Base-by-base conservation (phyloP, 1,140 invertebrate species). In the Eumaeus atala region DNA sequence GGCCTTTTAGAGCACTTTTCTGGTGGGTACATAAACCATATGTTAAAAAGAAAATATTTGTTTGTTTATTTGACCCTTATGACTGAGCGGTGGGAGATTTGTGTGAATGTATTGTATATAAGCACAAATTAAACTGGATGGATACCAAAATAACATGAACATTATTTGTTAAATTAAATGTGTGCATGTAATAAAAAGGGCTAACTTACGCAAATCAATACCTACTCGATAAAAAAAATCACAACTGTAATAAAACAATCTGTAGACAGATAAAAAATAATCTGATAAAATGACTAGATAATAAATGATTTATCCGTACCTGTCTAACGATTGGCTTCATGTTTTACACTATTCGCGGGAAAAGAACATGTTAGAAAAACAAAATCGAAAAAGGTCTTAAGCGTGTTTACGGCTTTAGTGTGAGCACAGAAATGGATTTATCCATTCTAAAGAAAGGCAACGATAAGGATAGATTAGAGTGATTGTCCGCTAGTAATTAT, bases 401-500 rank as follows among this genome's bases (percentile, higher is more conserved):
- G 9, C 40, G 40, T 44, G 40, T 44, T 17, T 9, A 14, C 14
- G 14, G 40, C 40, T 14, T 14, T 16, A 14, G 14, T 14, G 40
- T 44, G 40, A 44, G 14, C 16, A 44, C 40, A 16, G 12, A 44
- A 44, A 44, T 44, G 40, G 14, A 44, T 44, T 44, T 44, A 44
- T 44, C 40, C 40, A 16, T 28, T 14, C 40, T 44, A 9, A 44
- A 44, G 40, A 44, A 44, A 44, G 40, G 2, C 21, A 28, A 28
- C 40, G 40, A 44, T 44, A 44, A 44, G 21, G 40, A 44, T 44
- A 44, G 40, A 44, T 44, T 44, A 44, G 16, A 44, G 21, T 9
- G 16, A 18, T 44, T 44, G 40, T 18, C 40, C 40, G 40, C 17
- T 44, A 44, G 6, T 44, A 44, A 44, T 44, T 16, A 44, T 44